Evolutionary conservation across 2,113 vertebrate genomes (phyloP).

Genomic region (Trematomus loennbergii): DNA sequence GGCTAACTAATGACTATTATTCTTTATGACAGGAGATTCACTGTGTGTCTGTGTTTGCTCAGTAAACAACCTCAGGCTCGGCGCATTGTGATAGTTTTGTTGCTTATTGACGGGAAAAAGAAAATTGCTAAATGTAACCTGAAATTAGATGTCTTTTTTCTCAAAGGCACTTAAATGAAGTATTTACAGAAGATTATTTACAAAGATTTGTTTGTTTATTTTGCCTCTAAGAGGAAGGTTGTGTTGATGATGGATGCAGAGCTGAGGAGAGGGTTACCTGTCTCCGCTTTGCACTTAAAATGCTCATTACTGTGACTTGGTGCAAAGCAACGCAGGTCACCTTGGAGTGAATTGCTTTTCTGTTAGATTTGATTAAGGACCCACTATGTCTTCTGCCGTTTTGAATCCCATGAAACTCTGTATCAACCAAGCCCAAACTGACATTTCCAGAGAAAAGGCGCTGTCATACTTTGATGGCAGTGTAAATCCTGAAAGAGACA

Average conservation of each 20-base stretch:
- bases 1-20: slow-evolving; percentile 73
- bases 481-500: slow-evolving; percentile 58
- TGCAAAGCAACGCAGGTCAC: slow-evolving; percentile 75
- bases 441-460: slow-evolving; percentile 57
- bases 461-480: slow-evolving; percentile 60
- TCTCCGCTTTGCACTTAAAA: slow-evolving; percentile 61
- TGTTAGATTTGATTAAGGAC: slow-evolving; percentile 80
- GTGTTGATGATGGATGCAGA: slow-evolving; percentile 42
- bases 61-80: slow-evolving; percentile 62
- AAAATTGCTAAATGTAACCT: slow-evolving; percentile 4
- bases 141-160: slow-evolving; percentile 1
- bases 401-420: slow-evolving; percentile 70
- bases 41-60: slow-evolving; percentile 49
- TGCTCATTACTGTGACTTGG: slow-evolving; percentile 72
- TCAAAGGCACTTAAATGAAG: slow-evolving; percentile 6
- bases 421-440: slow-evolving; percentile 51
- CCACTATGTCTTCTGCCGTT: slow-evolving; percentile 78
- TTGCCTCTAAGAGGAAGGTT: slow-evolving; percentile 7
- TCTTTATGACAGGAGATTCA: slow-evolving; percentile 65
- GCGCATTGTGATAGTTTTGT: slow-evolving; percentile 28
- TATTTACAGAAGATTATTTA: slow-evolving; percentile 7
- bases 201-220: slow-evolving; percentile 11
- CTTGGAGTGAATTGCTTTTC: slow-evolving; percentile 81
- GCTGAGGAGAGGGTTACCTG: slow-evolving; percentile 59
- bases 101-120: slow-evolving; percentile 15